Conservation (phyloP, 2,888 invertebrate species). For the Noctua fimbriata region DNA sequence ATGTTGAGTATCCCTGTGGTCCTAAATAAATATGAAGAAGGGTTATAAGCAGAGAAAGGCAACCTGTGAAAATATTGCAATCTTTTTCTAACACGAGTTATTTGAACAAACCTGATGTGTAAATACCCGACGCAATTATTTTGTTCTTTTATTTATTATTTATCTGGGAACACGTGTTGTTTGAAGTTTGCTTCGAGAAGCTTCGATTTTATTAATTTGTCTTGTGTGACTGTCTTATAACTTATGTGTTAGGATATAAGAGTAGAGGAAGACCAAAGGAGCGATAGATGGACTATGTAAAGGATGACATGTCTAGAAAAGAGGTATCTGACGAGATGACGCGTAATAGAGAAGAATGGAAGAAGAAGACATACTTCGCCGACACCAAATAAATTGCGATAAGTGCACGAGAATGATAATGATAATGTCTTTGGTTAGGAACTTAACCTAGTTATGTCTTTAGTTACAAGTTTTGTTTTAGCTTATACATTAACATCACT, state of each 20-base stretch:
- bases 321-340: background rate
- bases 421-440: too few relatives aligned
- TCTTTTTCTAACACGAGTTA: constrained; percentile 42
- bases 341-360: too few relatives aligned
- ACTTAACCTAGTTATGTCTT: too few relatives aligned
- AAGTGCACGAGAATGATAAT: too few relatives aligned
- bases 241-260: too few relatives aligned
- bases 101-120: constrained; percentile 39
- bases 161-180: constrained; percentile 23
- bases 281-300: too few relatives aligned
- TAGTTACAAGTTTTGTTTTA: too few relatives aligned
- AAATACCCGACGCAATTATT: constrained; percentile 48
- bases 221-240: too few relatives aligned
- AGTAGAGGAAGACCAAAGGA: background rate
- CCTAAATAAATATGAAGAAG: constrained; percentile 61
- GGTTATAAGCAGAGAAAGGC: constrained; percentile 49
- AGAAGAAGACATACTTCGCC: too few relatives aligned
- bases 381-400: too few relatives aligned
- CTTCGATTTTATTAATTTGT: constrained; percentile 10
- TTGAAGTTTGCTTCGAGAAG: constrained; percentile 12
- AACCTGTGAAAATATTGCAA: constrained; percentile 56
- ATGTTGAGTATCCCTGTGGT: constrained; percentile 7
- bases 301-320: background rate
- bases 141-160: constrained; percentile 27
- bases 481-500: background rate